Base-by-base conservation (phyloP, 2,888 invertebrate species). In the Halictus quadricinctus region DNA sequence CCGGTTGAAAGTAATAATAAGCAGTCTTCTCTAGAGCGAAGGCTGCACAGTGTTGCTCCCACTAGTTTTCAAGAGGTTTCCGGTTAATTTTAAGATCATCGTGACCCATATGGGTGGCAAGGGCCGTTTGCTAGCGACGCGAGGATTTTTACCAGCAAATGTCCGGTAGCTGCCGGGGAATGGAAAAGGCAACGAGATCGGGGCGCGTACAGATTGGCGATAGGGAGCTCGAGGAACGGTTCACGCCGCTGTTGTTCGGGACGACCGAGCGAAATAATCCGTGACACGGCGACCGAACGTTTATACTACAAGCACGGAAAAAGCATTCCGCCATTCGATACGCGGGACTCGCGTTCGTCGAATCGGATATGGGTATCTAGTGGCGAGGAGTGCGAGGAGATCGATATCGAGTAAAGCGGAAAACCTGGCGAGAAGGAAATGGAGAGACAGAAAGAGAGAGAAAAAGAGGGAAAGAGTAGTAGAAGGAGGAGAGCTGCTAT, bases 331-430 rank as follows among this genome's bases (percentile, higher is more conserved):
- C 79, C 48, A 90, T 87, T 76, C 84, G 80, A 88, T 87, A 88
- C 76, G 54, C 79, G 21, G 41, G 46, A 72, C 66, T 50, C 79
- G 72, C 87, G 78, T 79, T 83, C 78, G 75, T 76, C 76, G 83
- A 89, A 86, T 90, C 83, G 89, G 81, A 87, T 86, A 90, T 79
- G 79, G 84, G 81, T 83, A 86, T 89, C 85, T 80, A 83, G 77
- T 75, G 79, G 79, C 80, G 80, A 36, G 36, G 73, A 70, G n/a
- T 75, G 36, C 48, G 64, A 64, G 64, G 46, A 81, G 86, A 86
- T 90, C 89, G 86, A 90, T 90, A 89, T 90, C 89, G 86, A 88
- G 86, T 90, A 89, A 90, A 90, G 82, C 70, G 84, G 81, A 80
- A 89, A 87, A 86, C 86, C 70, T 50, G 36, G 66, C 48, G 74